Percentiles rank a stretch among this genome's conserved stretches.
Conservation (phyloP, 2,113 vertebrate species). For the human region GRCh38 chr2:103991001-103991500, state of each 20-base stretch:
- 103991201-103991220: neutral
- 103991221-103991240: neutral
- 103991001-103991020: neutral
- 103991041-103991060: accelerated
- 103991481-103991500: conserved; percentile 41
- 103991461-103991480: neutral
- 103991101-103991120: accelerated
- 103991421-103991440: neutral
- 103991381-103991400: neutral
- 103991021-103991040: neutral
- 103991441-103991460: neutral
- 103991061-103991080: accelerated
- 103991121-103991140: neutral
- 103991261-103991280: accelerated
- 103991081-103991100: neutral
- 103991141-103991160: neutral
- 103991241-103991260: neutral
- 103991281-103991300: accelerated
- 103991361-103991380: neutral
- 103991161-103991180: neutral
- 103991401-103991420: neutral
- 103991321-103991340: neutral
- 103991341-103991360: neutral
- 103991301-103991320: neutral
- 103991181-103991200: neutral